These are phyloP conservation scores for Trichogramma dendrolimi DNA, from an alignment of 2,888 invertebrate species.

Conservation along the genomic window DNA sequence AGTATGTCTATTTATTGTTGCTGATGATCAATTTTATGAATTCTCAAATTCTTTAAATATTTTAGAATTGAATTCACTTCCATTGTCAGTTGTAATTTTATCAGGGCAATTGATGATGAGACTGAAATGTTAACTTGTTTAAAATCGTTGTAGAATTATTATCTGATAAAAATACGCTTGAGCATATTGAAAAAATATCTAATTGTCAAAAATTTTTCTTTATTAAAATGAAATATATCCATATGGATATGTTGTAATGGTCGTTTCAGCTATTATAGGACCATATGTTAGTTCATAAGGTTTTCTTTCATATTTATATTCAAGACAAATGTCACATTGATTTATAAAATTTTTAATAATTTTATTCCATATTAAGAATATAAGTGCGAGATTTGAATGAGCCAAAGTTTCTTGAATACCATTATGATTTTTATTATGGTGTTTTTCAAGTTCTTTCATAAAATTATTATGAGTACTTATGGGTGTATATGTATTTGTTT, in stretches of 20 bases:
- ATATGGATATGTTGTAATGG: too few species aligned
- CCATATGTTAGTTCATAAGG: not conserved
- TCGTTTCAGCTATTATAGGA: not conserved
- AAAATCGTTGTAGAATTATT: too few species aligned
- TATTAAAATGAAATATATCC: not conserved
- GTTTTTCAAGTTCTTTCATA: not conserved
- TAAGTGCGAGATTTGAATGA: too few species aligned
- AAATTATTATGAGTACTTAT: not conserved
- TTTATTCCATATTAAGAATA: too few species aligned
- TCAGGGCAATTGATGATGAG: not conserved
- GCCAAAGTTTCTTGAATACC: too few species aligned
- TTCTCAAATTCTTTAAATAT: not conserved
- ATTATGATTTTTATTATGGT: too few species aligned
- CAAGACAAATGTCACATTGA: too few species aligned
- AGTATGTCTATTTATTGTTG: not conserved
- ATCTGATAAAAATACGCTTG: too few species aligned
- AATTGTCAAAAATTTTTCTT: constrained; percentile 3
- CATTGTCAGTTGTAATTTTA: not conserved
- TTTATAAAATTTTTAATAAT: too few species aligned
- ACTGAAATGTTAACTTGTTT: too few species aligned
- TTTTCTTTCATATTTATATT: constrained; percentile 1
- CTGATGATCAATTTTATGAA: not conserved
- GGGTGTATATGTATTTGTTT: constrained; percentile 3
- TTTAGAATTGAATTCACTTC: not conserved
- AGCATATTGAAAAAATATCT: not conserved